Base-by-base conservation (phyloP, 2,113 vertebrate genomes). In the Amblyornis subalaris region DNA sequence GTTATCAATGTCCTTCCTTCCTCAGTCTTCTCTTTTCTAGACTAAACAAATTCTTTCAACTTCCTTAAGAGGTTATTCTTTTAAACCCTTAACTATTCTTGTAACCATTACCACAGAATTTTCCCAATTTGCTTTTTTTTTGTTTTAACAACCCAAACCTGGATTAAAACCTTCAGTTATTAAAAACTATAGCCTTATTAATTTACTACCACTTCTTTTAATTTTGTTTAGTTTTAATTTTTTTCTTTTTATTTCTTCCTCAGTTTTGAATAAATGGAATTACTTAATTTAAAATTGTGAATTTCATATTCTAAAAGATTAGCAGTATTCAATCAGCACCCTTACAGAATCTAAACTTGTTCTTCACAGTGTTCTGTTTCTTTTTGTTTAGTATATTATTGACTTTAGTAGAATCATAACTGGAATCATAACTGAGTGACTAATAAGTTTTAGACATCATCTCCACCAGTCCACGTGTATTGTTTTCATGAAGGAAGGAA, bases 41-140 rank as follows among this genome's bases (percentile, higher is more conserved):
- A 80, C 76, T 90, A 93, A 95, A 95, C 89, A 90, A 88, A 93
- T 21, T 60, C 19, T 5, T 84, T 76, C n/a, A 50, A 20, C 21
- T 80, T 92, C 60, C 69, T 70, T 28, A 71, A 29, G 18, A 58
- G 10, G 20, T 81, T 6, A 33, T 74, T 88, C 70, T 70, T 89
- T 36, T 72, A 23, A 69, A 65, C 20, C 8, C 6, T 15, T 78
- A 60, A 66, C 54, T 91, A 67, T 64, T 66, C 53, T 50, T 47
- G 8, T 50, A 73, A 58, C 36, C 4, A 53, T 6, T n/a, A 61
- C 9, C 4, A 57, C 2, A 0, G 14, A 88, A 73, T 62, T 4
- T 50, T 95, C 74, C 57, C 23, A 64, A 11, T 55, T 78, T 71
- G 5, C 0, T 51, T 83, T 45, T 61, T 60, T 57, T n/a, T 45